Evolutionary conservation across 2,113 vertebrate genomes (phyloP), one percentile per base, ranked within the genome.

Genomic region (Psettodes erumei): DNA sequence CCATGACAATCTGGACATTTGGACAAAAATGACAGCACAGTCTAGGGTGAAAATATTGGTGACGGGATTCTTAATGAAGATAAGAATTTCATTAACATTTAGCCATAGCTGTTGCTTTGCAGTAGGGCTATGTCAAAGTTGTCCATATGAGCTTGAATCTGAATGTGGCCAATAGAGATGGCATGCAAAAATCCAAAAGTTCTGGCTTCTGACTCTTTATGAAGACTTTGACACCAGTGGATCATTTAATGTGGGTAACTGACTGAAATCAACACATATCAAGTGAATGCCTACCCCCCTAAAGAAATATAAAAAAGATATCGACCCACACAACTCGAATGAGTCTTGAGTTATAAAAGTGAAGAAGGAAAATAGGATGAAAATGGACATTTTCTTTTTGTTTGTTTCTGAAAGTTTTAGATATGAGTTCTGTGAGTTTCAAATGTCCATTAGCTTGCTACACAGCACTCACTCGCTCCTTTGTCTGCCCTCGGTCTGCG

Each of bases 201-300:
- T 50, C 38, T 63, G 42, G 63, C 55, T 38, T 71, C 66, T 51
- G 75, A 81, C 63, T 63, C 66, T 50, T 37, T 0, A 33, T 58
- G 68, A 79, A 67, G 79, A 63, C 66, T 79, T 65, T 60, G 53
- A 66, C 73, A 42, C 81, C 71, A 83, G 86, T 74, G 83, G 83
- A 83, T 69, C 75, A 16, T 63, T 83, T 60, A 13, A 59, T 18
- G 75, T 87, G 86, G 86, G 85, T 47, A n/a, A 66, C 74, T 77
- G 79, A 88, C 79, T 89, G 79, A 91, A 87, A 92, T 92, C 90
- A 84, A 93, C 90, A 94, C 94, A 95, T 94, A 94, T 95, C 93
- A 94, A 92, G 78, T 13, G 74, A 93, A 93, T 90, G 92, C 92
- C 87, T 90, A 86, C 23, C 69, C 84, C 73, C 37, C 28, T 5